phyloP scores from a whole-genome alignment of 2,888 invertebrate species.

The Cheilosia scutellata region DNA sequence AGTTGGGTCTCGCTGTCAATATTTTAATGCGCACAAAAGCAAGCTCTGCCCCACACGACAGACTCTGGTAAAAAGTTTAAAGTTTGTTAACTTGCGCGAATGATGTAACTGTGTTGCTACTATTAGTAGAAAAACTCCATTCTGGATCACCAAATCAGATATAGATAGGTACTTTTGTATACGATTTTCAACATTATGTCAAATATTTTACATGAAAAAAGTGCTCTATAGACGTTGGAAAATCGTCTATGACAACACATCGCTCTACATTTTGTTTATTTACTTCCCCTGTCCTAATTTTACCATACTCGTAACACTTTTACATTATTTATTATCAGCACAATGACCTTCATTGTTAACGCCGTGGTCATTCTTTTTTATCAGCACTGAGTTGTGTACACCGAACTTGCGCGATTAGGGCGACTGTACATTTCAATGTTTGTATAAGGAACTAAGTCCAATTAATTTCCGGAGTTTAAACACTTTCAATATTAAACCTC shows the following conservation, averaged over 20 bases:
- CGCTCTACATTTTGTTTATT: background rate
- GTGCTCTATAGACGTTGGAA: no score
- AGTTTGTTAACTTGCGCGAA: no score
- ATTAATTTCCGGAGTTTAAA: constrained; percentile 20
- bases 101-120: no score
- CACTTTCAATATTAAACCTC: constrained; percentile 1
- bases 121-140: no score
- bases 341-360: constrained; percentile 31
- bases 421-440: constrained; percentile 6
- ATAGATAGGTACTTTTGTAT: no score
- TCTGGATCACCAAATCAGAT: no score
- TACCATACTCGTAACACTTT: background rate
- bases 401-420: constrained; percentile 5
- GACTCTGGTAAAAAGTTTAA: no score
- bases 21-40: no score
- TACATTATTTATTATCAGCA: constrained; percentile 1
- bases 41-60: no score
- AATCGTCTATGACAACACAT: background rate
- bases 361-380: constrained; percentile 13
- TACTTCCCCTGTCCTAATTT: background rate
- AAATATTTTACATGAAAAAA: no score
- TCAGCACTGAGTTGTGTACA: constrained; percentile 28
- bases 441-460: constrained; percentile 5
- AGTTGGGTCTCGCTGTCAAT: no score
- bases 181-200: no score